Conservation (phyloP, 2,113 vertebrate species). For the Calidris pygmaea region DNA sequence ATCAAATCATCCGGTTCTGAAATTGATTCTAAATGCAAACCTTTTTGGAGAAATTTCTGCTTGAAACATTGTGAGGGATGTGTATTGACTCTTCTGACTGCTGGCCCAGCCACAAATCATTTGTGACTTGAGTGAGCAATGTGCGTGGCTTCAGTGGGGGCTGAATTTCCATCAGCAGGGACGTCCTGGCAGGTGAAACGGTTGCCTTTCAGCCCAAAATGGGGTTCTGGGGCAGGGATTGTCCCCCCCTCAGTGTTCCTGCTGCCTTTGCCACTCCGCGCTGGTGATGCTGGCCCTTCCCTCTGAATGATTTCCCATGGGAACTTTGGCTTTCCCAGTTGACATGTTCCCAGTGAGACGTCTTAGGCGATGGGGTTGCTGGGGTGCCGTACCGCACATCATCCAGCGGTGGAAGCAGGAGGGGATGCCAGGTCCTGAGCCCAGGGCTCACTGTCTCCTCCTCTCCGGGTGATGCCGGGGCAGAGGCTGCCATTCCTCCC, state of each 20-base stretch:
- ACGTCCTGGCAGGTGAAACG: neutral
- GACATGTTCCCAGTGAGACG: fast-evolving
- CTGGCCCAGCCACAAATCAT: neutral
- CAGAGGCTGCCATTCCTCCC: neutral
- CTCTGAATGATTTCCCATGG: neutral
- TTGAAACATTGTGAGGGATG: neutral
- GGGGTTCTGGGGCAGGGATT: neutral
- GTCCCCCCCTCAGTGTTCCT: fast-evolving
- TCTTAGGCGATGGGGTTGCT: no score
- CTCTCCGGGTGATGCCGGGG: fast-evolving
- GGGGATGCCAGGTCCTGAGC: neutral
- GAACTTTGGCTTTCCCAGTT: neutral
- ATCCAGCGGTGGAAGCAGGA: neutral
- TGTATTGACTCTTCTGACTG: neutral
- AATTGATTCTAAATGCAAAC: neutral
- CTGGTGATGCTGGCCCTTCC: neutral
- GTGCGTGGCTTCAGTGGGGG: fast-evolving
- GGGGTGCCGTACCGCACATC: neutral
- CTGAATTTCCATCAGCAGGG: neutral
- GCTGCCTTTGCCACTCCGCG: fast-evolving
- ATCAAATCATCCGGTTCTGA: neutral
- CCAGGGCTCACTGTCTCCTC: neutral
- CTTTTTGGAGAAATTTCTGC: neutral
- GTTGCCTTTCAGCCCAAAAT: neutral
- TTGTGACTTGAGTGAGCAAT: neutral